Evolutionary conservation across 2,113 vertebrate species (phyloP).

Genomic region (Recurvirostra avosetta): DNA sequence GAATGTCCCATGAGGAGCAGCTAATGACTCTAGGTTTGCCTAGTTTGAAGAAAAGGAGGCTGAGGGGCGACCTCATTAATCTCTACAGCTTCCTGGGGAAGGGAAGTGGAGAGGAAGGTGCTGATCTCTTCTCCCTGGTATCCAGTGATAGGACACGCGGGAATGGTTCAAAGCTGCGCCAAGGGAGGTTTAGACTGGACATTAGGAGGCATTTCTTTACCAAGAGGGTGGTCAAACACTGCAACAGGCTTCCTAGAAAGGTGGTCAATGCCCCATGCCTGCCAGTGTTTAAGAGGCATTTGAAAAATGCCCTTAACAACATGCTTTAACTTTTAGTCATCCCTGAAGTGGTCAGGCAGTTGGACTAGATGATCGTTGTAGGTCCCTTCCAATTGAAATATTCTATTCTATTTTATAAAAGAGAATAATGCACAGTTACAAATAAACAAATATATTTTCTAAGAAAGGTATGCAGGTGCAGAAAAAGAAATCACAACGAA

Average conservation of each 20-base stretch:
- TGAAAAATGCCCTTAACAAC: neutral
- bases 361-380: rapidly evolving
- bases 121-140: neutral
- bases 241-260: neutral
- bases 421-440: neutral
- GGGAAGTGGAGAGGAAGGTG: neutral
- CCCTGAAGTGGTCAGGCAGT: neutral
- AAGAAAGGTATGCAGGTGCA: neutral
- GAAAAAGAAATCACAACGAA: neutral
- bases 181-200: neutral
- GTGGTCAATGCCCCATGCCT: neutral
- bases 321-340: neutral
- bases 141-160: rapidly evolving
- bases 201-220: neutral
- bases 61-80: neutral
- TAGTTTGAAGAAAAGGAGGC: neutral
- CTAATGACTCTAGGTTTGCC: neutral
- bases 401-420: neutral
- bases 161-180: neutral
- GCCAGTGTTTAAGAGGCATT: neutral
- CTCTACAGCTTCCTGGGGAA: neutral
- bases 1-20: neutral
- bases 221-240: neutral
- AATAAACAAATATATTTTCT: neutral
- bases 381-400: neutral